Percentiles rank a stretch among this genome's conserved stretches.
Evolutionary conservation across 2,113 vertebrate species (phyloP).

Genomic region (Pseudopipra pipra): DNA sequence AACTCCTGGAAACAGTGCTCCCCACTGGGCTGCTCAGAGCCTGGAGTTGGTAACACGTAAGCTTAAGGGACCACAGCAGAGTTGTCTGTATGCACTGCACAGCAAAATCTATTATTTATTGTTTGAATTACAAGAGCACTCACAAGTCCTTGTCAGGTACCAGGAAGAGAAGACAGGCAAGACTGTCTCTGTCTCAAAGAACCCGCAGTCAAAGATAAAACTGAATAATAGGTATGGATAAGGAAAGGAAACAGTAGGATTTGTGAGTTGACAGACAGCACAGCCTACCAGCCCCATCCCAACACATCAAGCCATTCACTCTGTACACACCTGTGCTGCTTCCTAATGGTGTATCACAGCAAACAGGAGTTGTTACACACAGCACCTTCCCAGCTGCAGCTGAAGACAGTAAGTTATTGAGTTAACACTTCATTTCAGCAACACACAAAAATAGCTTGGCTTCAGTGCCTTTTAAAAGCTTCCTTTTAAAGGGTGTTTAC

Average conservation of each 20-base stretch:
- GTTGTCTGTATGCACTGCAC: neutral
- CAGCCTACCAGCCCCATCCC: neutral
- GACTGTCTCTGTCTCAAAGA: neutral
- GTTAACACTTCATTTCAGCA: neutral
- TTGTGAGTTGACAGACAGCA: neutral
- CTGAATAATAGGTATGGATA: neutral
- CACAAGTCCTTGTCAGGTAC: neutral
- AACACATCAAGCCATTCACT: neutral
- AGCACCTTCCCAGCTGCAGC: neutral
- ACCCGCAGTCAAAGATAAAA: neutral
- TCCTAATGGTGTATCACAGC: neutral
- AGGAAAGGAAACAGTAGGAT: neutral
- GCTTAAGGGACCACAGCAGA: neutral
- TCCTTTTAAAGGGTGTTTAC: constrained; percentile 68
- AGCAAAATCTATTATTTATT: neutral
- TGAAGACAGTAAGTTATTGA: neutral
- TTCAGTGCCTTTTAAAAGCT: constrained; percentile 45
- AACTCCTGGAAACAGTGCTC: neutral
- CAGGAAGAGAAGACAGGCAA: neutral
- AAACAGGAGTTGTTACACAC: neutral
- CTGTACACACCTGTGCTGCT: neutral
- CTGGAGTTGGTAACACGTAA: neutral
- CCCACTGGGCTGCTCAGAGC: neutral
- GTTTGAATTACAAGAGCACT: neutral
- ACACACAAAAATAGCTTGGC: constrained; percentile 19